phyloP scores from a whole-genome alignment of 2,113 vertebrate genomes.

The Tyto alba region DNA sequence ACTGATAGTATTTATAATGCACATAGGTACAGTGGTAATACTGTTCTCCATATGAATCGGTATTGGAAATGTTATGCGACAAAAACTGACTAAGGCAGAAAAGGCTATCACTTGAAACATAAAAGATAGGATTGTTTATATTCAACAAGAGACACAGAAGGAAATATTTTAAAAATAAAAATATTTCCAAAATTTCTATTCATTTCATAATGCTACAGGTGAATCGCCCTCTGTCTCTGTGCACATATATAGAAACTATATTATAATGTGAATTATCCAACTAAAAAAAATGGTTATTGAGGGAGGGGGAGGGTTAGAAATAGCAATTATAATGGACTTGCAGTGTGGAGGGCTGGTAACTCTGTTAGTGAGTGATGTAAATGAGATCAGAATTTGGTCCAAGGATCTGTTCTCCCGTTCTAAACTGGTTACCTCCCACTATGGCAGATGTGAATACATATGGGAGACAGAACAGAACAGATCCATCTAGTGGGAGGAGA shows the following conservation, averaged over 20 bases:
- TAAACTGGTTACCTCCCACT: not conserved
- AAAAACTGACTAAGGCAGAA: not conserved
- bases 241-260: not conserved
- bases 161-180: not conserved
- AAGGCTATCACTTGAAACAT: not conserved
- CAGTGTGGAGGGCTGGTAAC: not conserved
- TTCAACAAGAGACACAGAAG: not conserved
- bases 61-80: not conserved
- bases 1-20: not conserved
- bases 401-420: not conserved
- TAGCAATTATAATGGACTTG: not conserved
- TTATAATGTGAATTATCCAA: not conserved
- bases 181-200: not conserved
- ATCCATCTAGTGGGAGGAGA: constrained; percentile 1
- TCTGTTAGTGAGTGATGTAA: not conserved
- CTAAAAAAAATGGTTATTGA: not conserved
- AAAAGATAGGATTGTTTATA: not conserved
- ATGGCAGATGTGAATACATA: constrained; percentile 2
- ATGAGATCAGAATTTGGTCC: not conserved
- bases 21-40: not conserved
- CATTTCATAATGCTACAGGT: not conserved
- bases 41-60: not conserved
- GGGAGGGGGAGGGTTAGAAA: not conserved
- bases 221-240: not conserved
- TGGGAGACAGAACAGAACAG: not conserved